Evolutionary conservation across 2,888 invertebrate species (phyloP).

Genomic region (Acrobasis suavella): DNA sequence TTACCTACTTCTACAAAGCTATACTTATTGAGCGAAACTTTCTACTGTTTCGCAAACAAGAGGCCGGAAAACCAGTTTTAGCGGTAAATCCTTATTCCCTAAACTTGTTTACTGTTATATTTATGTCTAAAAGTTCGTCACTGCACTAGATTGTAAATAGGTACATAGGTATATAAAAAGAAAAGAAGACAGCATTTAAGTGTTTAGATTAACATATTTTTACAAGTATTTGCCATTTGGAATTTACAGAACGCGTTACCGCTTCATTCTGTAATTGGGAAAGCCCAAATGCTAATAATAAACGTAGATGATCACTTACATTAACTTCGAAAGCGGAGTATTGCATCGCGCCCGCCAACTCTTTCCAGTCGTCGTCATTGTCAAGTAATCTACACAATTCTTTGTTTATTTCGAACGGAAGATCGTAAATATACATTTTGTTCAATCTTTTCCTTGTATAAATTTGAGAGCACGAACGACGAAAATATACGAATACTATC

Average conservation of each 20-base stretch:
- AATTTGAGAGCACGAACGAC: constrained; percentile 16
- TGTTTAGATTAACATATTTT: constrained; percentile 2
- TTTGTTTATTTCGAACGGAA: constrained; percentile 86
- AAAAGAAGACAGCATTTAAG: not conserved
- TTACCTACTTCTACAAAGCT: not conserved
- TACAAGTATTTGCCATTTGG: constrained; percentile 5
- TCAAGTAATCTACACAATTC: constrained; percentile 90
- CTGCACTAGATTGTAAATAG: not conserved
- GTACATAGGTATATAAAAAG: too few relatives aligned
- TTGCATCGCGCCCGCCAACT: constrained; percentile 87
- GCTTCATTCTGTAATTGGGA: constrained; percentile 38
- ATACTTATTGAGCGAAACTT: not conserved
- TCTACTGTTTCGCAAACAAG: constrained; percentile 3
- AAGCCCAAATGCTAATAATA: constrained; percentile 39
- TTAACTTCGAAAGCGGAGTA: constrained; percentile 83
- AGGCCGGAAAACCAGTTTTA: constrained; percentile 4
- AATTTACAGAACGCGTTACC: constrained; percentile 9
- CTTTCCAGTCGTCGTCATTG: constrained; percentile 90
- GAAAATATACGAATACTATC: not conserved
- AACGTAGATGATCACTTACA: constrained; percentile 54
- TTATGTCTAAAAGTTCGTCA: not conserved
- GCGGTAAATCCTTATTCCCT: not conserved
- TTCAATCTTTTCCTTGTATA: constrained; percentile 29
- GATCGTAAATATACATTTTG: constrained; percentile 85
- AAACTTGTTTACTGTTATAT: not conserved